phyloP scores from a whole-genome alignment of 2,113 vertebrate species.

The Carollia perspicillata region DNA sequence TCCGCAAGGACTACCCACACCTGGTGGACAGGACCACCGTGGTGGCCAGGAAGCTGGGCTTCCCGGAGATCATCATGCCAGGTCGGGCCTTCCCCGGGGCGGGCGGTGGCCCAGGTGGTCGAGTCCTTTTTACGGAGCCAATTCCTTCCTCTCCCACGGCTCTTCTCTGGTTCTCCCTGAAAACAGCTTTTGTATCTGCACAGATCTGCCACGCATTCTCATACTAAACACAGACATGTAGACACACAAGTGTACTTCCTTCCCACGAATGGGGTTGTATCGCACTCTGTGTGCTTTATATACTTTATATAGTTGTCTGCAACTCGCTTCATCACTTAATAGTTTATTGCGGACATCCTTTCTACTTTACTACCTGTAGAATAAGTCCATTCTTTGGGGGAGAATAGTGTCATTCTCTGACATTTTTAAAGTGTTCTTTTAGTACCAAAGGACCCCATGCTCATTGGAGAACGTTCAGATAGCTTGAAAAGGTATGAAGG shows the following conservation, averaged over 20 bases:
- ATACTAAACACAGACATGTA: neutral
- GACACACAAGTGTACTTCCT: fast-evolving
- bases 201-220: neutral
- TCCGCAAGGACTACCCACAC: constrained; percentile 96
- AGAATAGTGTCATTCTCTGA: neutral
- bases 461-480: constrained; percentile 5
- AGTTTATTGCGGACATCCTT: neutral
- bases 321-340: constrained; percentile 6
- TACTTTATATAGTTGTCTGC: neutral
- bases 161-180: neutral
- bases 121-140: neutral
- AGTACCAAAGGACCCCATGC: neutral
- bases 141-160: neutral
- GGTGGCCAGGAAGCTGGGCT: constrained; percentile 96
- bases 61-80: constrained; percentile 99
- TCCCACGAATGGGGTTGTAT: neutral
- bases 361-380: neutral
- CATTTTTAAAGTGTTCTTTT: neutral
- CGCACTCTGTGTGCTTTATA: neutral
- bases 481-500: neutral
- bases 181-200: neutral
- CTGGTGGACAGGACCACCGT: constrained; percentile 96
- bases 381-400: neutral
- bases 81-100: constrained; percentile 71
- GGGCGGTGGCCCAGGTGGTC: neutral